Evolutionary conservation across 1,140 invertebrate genomes (phyloP).

Genomic region (Diorhabda elongata): DNA sequence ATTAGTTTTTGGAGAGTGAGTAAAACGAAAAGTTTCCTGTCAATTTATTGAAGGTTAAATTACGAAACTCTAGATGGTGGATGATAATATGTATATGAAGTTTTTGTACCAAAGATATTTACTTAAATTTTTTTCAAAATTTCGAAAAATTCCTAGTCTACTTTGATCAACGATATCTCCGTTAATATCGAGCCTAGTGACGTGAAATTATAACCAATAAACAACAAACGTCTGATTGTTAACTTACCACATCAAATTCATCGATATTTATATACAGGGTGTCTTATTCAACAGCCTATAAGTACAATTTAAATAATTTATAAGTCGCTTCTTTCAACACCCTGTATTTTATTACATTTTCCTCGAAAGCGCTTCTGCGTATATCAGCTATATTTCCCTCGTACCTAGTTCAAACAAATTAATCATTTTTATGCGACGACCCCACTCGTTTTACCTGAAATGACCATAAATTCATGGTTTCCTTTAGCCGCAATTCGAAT

Average conservation of each 20-base stretch:
- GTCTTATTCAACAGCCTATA: too few relatives aligned
- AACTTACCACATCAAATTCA: neutral
- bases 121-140: neutral
- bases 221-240: neutral
- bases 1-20: too few relatives aligned
- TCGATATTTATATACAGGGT: neutral
- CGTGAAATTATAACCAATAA: neutral
- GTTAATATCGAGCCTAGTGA: neutral
- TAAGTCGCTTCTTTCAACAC: neutral
- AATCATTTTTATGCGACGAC: conserved; percentile 9
- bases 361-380: too few relatives aligned
- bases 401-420: conserved; percentile 12
- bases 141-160: neutral
- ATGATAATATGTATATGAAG: too few relatives aligned
- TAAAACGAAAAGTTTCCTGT: too few relatives aligned
- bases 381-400: neutral
- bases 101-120: neutral
- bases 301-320: too few relatives aligned
- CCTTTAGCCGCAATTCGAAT: conserved; percentile 10
- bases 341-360: neutral
- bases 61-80: too few relatives aligned
- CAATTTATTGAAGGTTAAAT: too few relatives aligned
- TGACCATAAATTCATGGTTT: conserved; percentile 6
- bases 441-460: conserved; percentile 3
- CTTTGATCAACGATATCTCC: neutral